phyloP scores from a whole-genome alignment of 2,797 vertebrate genomes.

The Sebastes itinus region DNA sequence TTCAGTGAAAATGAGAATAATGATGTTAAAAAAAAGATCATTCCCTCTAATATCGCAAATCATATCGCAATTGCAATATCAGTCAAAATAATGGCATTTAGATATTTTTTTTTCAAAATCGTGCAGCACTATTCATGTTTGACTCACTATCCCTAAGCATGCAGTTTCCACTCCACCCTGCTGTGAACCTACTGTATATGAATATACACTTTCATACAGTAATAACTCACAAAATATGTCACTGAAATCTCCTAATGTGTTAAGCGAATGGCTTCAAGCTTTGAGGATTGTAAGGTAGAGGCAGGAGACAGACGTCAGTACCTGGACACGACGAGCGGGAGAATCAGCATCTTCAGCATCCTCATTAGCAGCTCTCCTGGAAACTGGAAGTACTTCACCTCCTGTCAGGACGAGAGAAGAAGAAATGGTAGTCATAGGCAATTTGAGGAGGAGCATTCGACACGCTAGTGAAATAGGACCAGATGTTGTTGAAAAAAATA shows the following conservation, averaged over 20 bases:
- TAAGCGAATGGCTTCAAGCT: not conserved
- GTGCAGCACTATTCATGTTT: not conserved
- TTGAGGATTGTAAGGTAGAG: not conserved
- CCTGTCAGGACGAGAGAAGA: conserved; percentile 74
- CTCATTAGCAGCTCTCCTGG: conserved; percentile 96
- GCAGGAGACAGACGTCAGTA: conserved; percentile 51
- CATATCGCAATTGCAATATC: too few species aligned
- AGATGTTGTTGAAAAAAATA: not conserved
- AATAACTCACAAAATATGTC: not conserved
- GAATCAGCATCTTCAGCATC: conserved; percentile 96
- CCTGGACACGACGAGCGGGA: conserved; percentile 95
- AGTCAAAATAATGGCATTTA: too few species aligned
- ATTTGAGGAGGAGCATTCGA: not conserved
- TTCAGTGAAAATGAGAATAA: too few species aligned
- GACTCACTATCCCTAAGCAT: not conserved
- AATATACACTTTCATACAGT: not conserved
- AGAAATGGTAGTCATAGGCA: not conserved
- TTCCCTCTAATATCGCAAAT: too few species aligned
- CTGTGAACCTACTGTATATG: not conserved
- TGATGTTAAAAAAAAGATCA: too few species aligned
- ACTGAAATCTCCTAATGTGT: not conserved
- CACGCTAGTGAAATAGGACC: not conserved
- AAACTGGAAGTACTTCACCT: conserved; percentile 97
- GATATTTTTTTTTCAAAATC: too few species aligned
- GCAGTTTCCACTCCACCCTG: not conserved